These are phyloP conservation scores for Tricholauxania praeusta DNA, from an alignment of 2,888 invertebrate genomes.

Conservation along the genomic window DNA sequence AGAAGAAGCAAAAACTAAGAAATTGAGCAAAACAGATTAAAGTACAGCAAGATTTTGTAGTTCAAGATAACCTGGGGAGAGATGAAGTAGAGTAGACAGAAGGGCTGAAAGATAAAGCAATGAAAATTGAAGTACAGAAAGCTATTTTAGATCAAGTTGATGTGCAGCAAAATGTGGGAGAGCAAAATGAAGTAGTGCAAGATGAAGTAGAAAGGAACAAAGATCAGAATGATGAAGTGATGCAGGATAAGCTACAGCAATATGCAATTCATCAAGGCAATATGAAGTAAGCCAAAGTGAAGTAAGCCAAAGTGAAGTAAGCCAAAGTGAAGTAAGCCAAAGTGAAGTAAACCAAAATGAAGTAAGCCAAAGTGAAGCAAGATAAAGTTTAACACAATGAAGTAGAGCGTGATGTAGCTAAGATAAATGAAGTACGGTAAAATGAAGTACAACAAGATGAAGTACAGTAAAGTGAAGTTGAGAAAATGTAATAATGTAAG, in stretches of 20 bases:
- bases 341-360: slow-evolving; percentile 23
- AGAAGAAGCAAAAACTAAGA: no score
- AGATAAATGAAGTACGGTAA: background rate
- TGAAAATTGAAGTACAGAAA: background rate
- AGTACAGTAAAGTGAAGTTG: slow-evolving; percentile 1
- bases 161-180: slow-evolving; percentile 11
- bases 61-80: no score
- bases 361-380: slow-evolving; percentile 20
- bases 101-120: background rate
- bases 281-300: slow-evolving; percentile 20
- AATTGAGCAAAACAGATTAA: no score
- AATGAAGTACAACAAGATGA: slow-evolving; percentile 5
- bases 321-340: slow-evolving; percentile 16
- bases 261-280: slow-evolving; percentile 17
- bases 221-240: slow-evolving; percentile 14
- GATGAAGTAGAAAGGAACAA: slow-evolving; percentile 10
- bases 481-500: background rate
- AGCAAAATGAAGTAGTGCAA: slow-evolving; percentile 19
- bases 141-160: slow-evolving; percentile 10
- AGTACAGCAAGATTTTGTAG: no score
- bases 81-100: no score
- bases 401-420: slow-evolving; percentile 13
- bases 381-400: slow-evolving; percentile 19
- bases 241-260: slow-evolving; percentile 15
- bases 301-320: slow-evolving; percentile 18